Evolutionary conservation across 2,113 vertebrate genomes (phyloP).

Genomic region (Esox niger): DNA sequence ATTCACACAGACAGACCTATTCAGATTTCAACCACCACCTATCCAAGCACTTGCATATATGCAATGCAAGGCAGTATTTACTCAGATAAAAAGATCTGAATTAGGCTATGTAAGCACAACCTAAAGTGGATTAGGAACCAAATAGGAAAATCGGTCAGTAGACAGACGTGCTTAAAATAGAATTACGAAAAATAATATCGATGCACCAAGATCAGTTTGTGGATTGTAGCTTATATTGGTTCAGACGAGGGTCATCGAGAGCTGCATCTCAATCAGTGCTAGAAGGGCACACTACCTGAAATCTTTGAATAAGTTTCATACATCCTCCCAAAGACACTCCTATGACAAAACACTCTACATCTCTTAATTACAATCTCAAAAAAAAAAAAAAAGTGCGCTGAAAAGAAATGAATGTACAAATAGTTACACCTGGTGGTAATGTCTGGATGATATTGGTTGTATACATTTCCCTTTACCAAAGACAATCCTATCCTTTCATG

Average conservation of each 20-base stretch:
- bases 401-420: not conserved
- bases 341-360: not conserved
- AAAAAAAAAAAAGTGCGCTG: not conserved
- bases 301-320: constrained; percentile 4
- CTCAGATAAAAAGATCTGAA: no score
- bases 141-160: not conserved
- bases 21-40: no score
- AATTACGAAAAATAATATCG: no score
- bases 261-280: constrained; percentile 2
- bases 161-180: not conserved
- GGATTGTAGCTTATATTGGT: constrained; percentile 29
- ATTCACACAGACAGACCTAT: no score
- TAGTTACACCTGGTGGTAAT: not conserved
- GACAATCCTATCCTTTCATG: no score
- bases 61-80: no score
- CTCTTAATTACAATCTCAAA: no score
- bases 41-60: not conserved
- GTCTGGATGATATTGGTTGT: not conserved
- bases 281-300: constrained; percentile 6
- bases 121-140: not conserved
- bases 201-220: not conserved
- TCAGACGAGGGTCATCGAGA: not conserved
- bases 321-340: no score
- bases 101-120: no score
- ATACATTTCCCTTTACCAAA: not conserved